A percentile compares a stretch with the other conserved stretches of the same genome.
Evolutionary conservation across 2,888 invertebrate species (phyloP).

Genomic region (Heliothis peltigera): DNA sequence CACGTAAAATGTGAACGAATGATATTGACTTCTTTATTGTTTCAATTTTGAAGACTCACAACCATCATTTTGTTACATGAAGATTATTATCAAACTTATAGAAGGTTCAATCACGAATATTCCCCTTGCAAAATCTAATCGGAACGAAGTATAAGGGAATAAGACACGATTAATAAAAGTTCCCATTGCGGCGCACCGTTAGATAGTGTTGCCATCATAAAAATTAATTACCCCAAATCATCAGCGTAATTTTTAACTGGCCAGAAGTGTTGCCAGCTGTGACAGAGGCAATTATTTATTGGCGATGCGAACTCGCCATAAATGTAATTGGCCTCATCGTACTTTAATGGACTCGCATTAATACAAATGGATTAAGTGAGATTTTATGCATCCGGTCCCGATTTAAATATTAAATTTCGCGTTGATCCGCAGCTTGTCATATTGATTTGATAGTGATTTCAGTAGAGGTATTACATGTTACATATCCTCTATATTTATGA

Average conservation of each 20-base stretch:
- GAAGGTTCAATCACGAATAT: conserved; percentile 17
- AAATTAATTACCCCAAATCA: conserved; percentile 58
- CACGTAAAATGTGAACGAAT: conserved; percentile 38
- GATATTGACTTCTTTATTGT: conserved; percentile 45
- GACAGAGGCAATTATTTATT: conserved; percentile 66
- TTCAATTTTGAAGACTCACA: conserved; percentile 36
- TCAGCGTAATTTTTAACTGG: conserved; percentile 54
- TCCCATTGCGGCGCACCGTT: conserved; percentile 36
- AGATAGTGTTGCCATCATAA: conserved; percentile 48
- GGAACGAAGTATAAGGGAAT: conserved; percentile 24
- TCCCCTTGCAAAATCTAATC: conserved; percentile 31
- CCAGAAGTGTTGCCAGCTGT: conserved; percentile 58
- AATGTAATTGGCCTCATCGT: conserved; percentile 63
- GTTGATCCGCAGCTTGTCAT: conserved; percentile 21
- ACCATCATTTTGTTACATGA: conserved; percentile 41
- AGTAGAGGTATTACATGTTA: neutral
- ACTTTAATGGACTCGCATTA: conserved; percentile 63
- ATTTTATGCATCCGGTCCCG: conserved; percentile 53
- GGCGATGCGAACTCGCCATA: conserved; percentile 59
- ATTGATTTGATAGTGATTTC: conserved; percentile 4
- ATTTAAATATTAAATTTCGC: conserved; percentile 45
- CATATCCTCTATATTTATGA: neutral
- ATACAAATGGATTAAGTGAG: conserved; percentile 59
- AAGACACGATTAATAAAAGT: conserved; percentile 48
- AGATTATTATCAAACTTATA: conserved; percentile 5